phyloP scores from a whole-genome alignment of 2,113 vertebrate genomes.

The Caretta caretta region DNA sequence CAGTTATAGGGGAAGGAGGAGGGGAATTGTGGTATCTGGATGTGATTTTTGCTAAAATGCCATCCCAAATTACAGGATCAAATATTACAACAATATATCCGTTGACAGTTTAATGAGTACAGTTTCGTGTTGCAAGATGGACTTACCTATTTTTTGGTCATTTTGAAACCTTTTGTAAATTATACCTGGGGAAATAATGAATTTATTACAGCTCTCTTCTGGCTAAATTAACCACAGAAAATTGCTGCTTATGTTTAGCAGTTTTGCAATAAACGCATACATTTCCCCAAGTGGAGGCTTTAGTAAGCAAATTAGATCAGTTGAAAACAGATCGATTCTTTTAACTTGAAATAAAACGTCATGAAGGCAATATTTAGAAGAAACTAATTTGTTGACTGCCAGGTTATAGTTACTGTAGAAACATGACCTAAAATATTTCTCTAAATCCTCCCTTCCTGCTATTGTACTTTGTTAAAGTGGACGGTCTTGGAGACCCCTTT shows the following conservation, averaged over 20 bases:
- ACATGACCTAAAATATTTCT: conserved; percentile 34
- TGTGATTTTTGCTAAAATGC: conserved; percentile 82
- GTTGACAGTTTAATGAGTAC: conserved; percentile 87
- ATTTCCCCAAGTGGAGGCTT: conserved; percentile 50
- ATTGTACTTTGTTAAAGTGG: not conserved
- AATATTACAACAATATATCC: conserved; percentile 80
- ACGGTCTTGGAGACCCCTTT: conserved; percentile 5
- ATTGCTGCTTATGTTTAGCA: conserved; percentile 73
- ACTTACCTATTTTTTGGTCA: conserved; percentile 74
- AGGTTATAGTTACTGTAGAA: conserved; percentile 47
- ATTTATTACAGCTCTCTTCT: conserved; percentile 75
- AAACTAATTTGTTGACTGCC: conserved; percentile 62
- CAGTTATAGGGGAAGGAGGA: conserved; percentile 60
- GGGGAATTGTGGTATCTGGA: conserved; percentile 76
- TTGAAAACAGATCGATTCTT: conserved; percentile 47
- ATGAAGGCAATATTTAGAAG: conserved; percentile 38
- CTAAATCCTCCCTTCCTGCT: conserved; percentile 19
- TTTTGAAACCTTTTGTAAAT: conserved; percentile 79
- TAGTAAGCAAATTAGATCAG: conserved; percentile 48
- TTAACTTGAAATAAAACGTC: conserved; percentile 61
- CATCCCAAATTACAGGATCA: conserved; percentile 84
- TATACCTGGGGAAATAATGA: conserved; percentile 59
- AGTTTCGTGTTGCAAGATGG: conserved; percentile 78
- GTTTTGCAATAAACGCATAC: conserved; percentile 60
- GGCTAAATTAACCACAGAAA: conserved; percentile 74